Percentiles rank a stretch among this genome's conserved stretches.
These are phyloP conservation scores for Brassicogethes aeneus DNA, from an alignment of 2,888 invertebrate genomes.

Conservation along the genomic window DNA sequence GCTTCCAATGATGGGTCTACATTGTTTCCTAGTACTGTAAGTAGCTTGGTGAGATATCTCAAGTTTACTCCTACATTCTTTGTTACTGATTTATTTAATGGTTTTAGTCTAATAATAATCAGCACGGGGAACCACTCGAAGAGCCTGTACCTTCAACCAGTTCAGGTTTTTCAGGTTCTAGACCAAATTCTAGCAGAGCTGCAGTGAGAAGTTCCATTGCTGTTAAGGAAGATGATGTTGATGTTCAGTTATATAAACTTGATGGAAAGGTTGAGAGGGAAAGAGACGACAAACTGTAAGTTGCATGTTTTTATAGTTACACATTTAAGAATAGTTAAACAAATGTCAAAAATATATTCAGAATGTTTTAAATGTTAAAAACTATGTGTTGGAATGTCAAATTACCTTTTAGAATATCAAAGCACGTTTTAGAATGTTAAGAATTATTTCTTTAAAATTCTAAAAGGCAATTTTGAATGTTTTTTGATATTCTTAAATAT, in stretches of 20 bases:
- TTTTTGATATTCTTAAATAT: too few species aligned
- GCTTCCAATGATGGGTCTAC: conserved; percentile 58
- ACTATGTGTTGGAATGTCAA: too few species aligned
- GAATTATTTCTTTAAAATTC: too few species aligned
- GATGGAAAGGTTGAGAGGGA: conserved; percentile 83
- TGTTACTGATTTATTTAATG: conserved; percentile 38
- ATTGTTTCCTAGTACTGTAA: conserved; percentile 41
- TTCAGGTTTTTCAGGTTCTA: conserved; percentile 15
- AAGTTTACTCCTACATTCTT: background rate
- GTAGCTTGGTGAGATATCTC: conserved; percentile 7
- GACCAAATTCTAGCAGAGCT: conserved; percentile 21
- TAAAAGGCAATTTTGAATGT: too few species aligned
- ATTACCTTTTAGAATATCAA: too few species aligned
- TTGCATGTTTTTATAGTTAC: conserved; percentile 9
- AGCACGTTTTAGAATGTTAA: too few species aligned
- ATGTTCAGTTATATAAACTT: conserved; percentile 64
- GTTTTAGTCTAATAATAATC: conserved; percentile 33
- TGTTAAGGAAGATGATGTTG: conserved; percentile 80
- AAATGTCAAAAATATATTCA: background rate
- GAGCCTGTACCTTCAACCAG: conserved; percentile 31
- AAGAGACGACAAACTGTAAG: conserved; percentile 80
- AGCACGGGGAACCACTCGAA: conserved; percentile 42
- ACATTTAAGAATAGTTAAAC: background rate
- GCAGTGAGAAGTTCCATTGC: conserved; percentile 41
- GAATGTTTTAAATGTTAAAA: background rate